Evolutionary conservation across 2,888 invertebrate genomes (phyloP), one percentile per base, ranked within the genome.

Genomic region (Patella pellucida): DNA sequence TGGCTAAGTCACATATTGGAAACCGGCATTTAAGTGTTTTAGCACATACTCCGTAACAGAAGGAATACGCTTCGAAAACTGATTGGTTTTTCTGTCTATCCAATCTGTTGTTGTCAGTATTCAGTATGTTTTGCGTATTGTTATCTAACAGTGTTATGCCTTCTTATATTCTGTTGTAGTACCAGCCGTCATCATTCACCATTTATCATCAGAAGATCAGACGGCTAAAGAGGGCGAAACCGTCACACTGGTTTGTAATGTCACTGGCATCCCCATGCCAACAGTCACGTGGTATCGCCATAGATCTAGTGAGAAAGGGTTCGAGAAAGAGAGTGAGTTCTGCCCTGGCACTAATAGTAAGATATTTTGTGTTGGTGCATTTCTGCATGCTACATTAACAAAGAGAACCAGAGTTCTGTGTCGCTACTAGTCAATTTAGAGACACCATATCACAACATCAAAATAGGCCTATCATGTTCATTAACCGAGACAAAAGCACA

Each of bases 181-280:
- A 83, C 97, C 97, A 19, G 97, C 97, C 14, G 96, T 96, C 88
- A 97, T 98, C 88, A 92, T 97, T 91, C 97, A 97, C 91, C 94
- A 95, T 69, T 95, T 96, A 88, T 97, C 97, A 16, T 84, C 83
- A 52, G 81, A 82, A 74, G 96, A 96, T 74, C 96, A 97, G 82
- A 96, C 96, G 3, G 96, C 97, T 68, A 93, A 96, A 27, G 97
- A 98, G 92, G 96, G 97, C 92, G 96, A 96, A 92, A 97, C 97
- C 91, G 95, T 97, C 85, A 96, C 96, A 80, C 93, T 98, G 89
- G 95, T 94, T 80, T 94, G 94, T 14, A 94, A 95, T 54, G 93
- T 95, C 1, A 93, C 94, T 74, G 96, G 96, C 0, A 93, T 94
- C 77, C 93, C 97, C 2, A 93, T 94, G 51, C 97, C 98, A 19